Percentiles rank a stretch among this genome's conserved stretches.
These are phyloP conservation scores for Neopipo cinnamomea DNA, from an alignment of 2,113 vertebrate genomes.

Conservation along the genomic window DNA sequence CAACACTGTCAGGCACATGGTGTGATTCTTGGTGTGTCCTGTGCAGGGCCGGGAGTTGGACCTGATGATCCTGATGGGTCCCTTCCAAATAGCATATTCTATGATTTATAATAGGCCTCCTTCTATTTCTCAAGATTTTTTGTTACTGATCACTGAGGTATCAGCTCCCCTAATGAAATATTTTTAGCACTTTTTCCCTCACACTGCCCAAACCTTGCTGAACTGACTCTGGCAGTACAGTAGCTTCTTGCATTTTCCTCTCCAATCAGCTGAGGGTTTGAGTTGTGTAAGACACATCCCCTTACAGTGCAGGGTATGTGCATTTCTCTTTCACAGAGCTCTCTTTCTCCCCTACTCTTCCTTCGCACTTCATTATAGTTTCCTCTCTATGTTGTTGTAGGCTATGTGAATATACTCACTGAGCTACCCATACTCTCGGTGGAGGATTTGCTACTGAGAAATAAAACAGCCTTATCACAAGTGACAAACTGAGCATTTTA, in stretches of 20 bases:
- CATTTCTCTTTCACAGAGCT: neutral
- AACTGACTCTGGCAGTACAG: neutral
- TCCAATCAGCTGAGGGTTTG: neutral
- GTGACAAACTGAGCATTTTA: neutral
- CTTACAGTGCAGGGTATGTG: neutral
- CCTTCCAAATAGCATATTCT: neutral
- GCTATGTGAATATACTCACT: neutral
- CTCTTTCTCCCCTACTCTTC: neutral
- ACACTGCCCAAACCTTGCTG: neutral
- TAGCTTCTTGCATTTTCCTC: neutral
- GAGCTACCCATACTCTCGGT: neutral
- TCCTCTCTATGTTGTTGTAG: neutral
- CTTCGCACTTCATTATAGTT: neutral
- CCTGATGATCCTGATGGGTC: accelerated
- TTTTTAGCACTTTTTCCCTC: neutral
- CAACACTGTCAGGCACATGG: neutral
- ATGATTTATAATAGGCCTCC: neutral
- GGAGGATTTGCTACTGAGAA: neutral
- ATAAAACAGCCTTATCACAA: neutral
- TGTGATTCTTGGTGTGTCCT: neutral
- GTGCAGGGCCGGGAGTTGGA: neutral
- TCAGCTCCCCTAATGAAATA: neutral
- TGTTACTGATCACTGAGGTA: neutral
- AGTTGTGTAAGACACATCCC: neutral
- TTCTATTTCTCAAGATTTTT: neutral